Evolutionary conservation across 2,797 vertebrate genomes (phyloP).

Genomic region (Ceyx erithaca): DNA sequence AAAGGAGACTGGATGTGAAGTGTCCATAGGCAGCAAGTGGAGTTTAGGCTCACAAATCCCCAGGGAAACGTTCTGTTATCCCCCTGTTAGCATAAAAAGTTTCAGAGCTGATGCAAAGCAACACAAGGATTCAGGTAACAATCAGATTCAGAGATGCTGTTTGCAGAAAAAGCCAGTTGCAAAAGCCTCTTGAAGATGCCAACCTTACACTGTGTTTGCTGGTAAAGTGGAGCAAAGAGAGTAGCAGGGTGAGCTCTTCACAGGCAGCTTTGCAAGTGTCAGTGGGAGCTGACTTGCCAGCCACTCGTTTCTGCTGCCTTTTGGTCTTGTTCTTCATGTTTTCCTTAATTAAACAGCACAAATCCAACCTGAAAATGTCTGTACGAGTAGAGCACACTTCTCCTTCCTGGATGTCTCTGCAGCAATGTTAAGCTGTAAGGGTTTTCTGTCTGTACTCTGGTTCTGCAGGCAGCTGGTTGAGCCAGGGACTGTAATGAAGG

Average conservation of each 20-base stretch:
- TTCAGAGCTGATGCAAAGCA: background rate
- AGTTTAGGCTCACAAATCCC: background rate
- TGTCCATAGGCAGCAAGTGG: background rate
- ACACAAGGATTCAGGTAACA: background rate
- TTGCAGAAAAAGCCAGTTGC: constrained; percentile 7
- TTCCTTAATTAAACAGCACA: constrained; percentile 31
- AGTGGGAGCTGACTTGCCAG: background rate
- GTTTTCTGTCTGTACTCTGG: background rate
- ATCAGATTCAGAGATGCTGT: background rate
- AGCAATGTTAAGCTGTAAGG: background rate
- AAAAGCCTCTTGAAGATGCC: background rate
- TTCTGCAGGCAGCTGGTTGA: background rate
- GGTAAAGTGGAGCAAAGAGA: background rate
- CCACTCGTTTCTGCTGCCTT: background rate
- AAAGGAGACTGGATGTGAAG: background rate
- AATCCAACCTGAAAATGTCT: background rate
- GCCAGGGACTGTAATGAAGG: background rate
- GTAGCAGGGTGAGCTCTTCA: background rate
- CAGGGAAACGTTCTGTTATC: background rate
- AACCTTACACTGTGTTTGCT: background rate
- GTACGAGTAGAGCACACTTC: background rate
- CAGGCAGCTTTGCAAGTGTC: constrained; percentile 8
- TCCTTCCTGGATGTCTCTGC: background rate
- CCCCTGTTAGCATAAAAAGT: background rate
- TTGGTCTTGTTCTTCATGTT: background rate